These are phyloP conservation scores for Pangasius sanitwongsei DNA, from an alignment of 2,797 vertebrate species.

Conservation along the genomic window DNA sequence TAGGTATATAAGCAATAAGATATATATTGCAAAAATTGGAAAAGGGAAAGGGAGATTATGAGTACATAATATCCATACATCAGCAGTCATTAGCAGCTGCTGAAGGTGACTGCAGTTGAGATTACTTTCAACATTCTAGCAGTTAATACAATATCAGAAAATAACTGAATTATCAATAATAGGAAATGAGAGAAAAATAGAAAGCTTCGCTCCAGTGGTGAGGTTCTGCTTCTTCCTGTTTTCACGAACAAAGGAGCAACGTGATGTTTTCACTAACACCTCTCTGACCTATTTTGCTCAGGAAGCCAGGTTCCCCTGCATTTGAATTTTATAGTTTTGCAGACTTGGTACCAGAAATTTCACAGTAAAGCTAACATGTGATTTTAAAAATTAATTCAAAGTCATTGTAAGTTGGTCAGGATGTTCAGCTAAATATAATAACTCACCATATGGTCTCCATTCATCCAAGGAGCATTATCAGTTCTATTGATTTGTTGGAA, in stretches of 20 bases:
- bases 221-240: not conserved
- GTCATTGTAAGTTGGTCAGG: not conserved
- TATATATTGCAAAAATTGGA: too few relatives aligned
- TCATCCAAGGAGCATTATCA: not conserved
- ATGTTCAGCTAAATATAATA: not conserved
- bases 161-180: not conserved
- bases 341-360: not conserved
- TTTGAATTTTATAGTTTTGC: not conserved
- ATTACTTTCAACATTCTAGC: not conserved
- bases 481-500: not conserved
- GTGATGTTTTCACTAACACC: not conserved
- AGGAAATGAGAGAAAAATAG: not conserved
- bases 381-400: not conserved
- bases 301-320: not conserved
- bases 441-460: not conserved
- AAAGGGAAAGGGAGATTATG: too few relatives aligned
- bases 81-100: not conserved
- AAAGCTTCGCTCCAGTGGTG: not conserved
- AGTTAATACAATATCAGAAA: not conserved
- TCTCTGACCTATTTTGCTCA: not conserved
- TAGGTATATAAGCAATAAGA: too few relatives aligned
- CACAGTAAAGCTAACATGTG: not conserved
- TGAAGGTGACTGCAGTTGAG: not conserved
- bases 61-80: not conserved
- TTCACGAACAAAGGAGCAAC: not conserved